These are phyloP conservation scores for Aldrovandia affinis DNA, from an alignment of 2,797 vertebrate genomes.

Conservation along the genomic window DNA sequence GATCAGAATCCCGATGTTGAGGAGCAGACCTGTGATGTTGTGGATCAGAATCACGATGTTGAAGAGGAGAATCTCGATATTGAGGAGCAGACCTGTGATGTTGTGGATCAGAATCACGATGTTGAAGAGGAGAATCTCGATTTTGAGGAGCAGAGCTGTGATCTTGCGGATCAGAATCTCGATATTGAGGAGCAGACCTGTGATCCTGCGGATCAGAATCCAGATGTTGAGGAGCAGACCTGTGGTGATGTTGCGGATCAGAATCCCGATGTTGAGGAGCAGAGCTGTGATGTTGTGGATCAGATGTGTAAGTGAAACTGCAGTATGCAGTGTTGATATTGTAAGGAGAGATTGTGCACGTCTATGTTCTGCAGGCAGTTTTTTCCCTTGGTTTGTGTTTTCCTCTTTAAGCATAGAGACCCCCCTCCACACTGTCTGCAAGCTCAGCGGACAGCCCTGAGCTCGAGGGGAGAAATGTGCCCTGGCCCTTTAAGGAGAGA, in stretches of 20 bases:
- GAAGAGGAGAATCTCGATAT: background rate
- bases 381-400: background rate
- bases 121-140: background rate
- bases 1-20: background rate
- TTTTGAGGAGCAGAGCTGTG: background rate
- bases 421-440: background rate
- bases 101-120: background rate
- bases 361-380: background rate
- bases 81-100: background rate
- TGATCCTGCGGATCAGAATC: background rate
- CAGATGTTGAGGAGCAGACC: background rate
- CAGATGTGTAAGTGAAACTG: background rate
- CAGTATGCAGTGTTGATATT: background rate
- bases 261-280: background rate
- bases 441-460: background rate
- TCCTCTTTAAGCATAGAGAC: background rate
- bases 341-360: background rate
- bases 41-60: background rate
- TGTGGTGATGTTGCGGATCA: background rate
- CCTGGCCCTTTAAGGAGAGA: constrained; percentile 30
- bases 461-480: background rate
- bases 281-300: background rate
- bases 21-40: background rate
- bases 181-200: background rate
- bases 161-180: background rate